phyloP scores from a whole-genome alignment of 2,113 vertebrate genomes.

The Scalopus aquaticus region DNA sequence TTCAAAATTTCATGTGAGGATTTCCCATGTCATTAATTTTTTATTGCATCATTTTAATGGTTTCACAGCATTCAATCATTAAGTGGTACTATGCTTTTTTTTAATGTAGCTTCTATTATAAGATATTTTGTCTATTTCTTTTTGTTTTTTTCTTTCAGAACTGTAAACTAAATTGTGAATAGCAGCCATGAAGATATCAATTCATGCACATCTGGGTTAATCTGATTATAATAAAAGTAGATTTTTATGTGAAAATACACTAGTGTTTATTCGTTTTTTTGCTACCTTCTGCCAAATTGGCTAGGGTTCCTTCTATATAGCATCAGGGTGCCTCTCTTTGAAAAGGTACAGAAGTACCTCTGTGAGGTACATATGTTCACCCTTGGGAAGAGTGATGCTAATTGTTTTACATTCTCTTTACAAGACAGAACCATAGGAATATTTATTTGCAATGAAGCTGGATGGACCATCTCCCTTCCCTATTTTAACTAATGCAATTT shows the following conservation, averaged over 20 bases:
- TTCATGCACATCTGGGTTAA: constrained; percentile 18
- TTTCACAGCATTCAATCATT: constrained; percentile 12
- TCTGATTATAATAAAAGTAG: not conserved
- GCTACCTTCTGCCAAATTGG: not conserved
- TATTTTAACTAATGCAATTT: not conserved
- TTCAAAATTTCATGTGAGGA: constrained; percentile 22
- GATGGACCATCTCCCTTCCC: not conserved
- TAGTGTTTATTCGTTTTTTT: not conserved
- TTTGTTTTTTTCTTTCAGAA: not conserved
- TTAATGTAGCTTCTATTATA: not conserved
- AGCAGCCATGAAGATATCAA: not conserved
- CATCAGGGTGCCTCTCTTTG: not conserved
- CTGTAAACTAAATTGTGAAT: not conserved
- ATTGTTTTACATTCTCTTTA: constrained; percentile 45
- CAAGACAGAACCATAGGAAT: constrained; percentile 29
- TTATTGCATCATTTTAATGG: constrained; percentile 35
- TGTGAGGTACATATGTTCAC: not conserved
- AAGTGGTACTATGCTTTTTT: not conserved
- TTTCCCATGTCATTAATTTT: constrained; percentile 54
- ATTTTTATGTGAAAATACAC: not conserved
- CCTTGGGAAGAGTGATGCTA: not conserved
- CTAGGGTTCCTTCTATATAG: not conserved
- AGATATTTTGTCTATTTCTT: not conserved
- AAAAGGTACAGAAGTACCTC: too few relatives aligned
- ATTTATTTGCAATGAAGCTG: constrained; percentile 8